A percentile compares a stretch with the other conserved stretches of the same genome.
Conservation (phyloP, 2,113 vertebrate genomes). For the Leiothrix lutea region DNA sequence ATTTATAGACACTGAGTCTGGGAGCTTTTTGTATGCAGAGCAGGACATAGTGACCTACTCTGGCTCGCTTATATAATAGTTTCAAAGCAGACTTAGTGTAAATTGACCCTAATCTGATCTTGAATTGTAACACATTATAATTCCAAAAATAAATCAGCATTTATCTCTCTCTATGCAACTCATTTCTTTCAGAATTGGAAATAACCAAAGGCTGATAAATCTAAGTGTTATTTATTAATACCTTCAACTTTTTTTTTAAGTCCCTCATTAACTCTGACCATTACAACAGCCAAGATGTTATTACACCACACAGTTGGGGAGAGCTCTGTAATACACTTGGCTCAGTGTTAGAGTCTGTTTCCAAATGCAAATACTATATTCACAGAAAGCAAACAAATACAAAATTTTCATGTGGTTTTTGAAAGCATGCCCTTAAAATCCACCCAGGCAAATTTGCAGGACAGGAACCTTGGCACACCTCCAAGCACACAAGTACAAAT, state of each 20-base stretch:
- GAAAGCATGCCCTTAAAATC: not conserved
- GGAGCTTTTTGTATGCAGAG: slow-evolving; percentile 7
- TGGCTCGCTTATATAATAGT: slow-evolving; percentile 42
- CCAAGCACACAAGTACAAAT: not conserved
- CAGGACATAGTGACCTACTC: slow-evolving; percentile 54
- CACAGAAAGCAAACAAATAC: not conserved
- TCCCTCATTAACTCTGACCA: not conserved
- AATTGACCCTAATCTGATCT: slow-evolving; percentile 67
- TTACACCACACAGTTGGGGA: not conserved
- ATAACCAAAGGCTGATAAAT: not conserved
- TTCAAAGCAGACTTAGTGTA: slow-evolving; percentile 65
- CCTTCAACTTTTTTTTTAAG: not conserved
- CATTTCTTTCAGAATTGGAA: slow-evolving; percentile 10
- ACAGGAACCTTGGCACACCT: not conserved
- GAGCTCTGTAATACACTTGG: not conserved
- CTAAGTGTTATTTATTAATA: not conserved
- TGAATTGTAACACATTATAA: slow-evolving; percentile 44
- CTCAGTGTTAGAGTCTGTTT: not conserved
- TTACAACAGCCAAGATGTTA: not conserved
- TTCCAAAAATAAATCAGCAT: slow-evolving; percentile 55
- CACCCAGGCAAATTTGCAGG: not conserved
- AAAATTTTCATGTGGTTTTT: not conserved
- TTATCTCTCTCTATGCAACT: not conserved
- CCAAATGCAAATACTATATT: not conserved
- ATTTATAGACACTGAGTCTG: slow-evolving; percentile 35